phyloP scores from a whole-genome alignment of 2,888 invertebrate genomes.

The Phyllotreta cruciferae region DNA sequence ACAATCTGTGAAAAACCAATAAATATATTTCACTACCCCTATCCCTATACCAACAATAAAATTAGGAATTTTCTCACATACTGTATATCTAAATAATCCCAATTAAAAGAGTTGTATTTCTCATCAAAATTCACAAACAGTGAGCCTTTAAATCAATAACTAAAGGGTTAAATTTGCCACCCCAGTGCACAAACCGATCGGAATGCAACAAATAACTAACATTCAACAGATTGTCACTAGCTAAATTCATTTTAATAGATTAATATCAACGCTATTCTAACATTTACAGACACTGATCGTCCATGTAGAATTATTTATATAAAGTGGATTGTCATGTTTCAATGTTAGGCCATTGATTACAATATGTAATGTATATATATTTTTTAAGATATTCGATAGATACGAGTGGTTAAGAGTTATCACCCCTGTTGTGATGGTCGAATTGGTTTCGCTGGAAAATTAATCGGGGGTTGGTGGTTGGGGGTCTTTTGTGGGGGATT shows the following conservation, averaged over 20 bases:
- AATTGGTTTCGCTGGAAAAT: too few species aligned
- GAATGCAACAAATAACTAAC: constrained; percentile 13
- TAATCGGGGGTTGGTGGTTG: too few species aligned
- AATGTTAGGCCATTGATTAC: constrained; percentile 60
- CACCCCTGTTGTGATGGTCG: too few species aligned
- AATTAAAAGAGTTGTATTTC: too few species aligned
- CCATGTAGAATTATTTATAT: constrained; percentile 41
- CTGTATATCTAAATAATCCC: too few species aligned
- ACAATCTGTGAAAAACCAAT: constrained; percentile 18
- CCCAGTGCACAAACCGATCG: constrained; percentile 11
- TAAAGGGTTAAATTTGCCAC: constrained; percentile 1
- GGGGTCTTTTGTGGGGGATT: too few species aligned
- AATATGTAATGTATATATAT: constrained; percentile 47
- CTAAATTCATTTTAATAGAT: constrained; percentile 49
- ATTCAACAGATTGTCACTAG: constrained; percentile 59
- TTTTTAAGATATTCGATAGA: constrained; percentile 38
- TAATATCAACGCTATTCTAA: constrained; percentile 52
- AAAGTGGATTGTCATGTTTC: constrained; percentile 60
- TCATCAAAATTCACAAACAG: too few species aligned
- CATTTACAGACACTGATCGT: constrained; percentile 47
- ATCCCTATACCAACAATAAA: too few species aligned
- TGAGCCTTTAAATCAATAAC: neutral
- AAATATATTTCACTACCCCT: neutral
- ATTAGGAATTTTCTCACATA: too few species aligned
- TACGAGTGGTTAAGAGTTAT: too few species aligned